These are phyloP conservation scores for Drosophila bocqueti DNA, from an alignment of 1,140 invertebrate species.

Conservation along the genomic window DNA sequence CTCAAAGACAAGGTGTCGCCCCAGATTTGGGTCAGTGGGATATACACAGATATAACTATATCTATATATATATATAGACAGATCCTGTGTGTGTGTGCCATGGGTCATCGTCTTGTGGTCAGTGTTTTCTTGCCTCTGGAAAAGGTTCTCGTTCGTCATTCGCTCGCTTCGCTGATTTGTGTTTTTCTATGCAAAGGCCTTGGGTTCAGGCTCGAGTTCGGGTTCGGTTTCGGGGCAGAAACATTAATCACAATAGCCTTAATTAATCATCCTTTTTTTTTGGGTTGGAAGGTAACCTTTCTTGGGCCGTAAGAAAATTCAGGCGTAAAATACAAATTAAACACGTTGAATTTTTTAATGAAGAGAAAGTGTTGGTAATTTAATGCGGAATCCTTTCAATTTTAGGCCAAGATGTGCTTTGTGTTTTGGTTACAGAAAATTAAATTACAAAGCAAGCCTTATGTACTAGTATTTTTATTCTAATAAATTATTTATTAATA, in stretches of 20 bases:
- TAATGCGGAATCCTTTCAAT: slow-evolving; percentile 8
- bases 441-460: background rate
- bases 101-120: slow-evolving; percentile 31
- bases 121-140: slow-evolving; percentile 44
- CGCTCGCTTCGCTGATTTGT: slow-evolving; percentile 42
- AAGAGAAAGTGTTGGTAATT: slow-evolving; percentile 13
- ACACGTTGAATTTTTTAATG: slow-evolving; percentile 22
- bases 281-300: slow-evolving; percentile 17
- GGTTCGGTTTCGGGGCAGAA: slow-evolving; percentile 7
- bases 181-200: slow-evolving; percentile 12
- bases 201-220: background rate
- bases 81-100: slow-evolving; percentile 1
- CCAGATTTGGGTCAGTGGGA: slow-evolving; percentile 56
- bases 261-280: slow-evolving; percentile 57
- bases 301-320: slow-evolving; percentile 19
- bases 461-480: too few species aligned
- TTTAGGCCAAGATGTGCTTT: background rate
- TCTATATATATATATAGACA: slow-evolving; percentile 2
- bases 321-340: slow-evolving; percentile 53
- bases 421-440: background rate
- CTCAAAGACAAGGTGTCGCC: slow-evolving; percentile 40
- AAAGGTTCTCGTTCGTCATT: slow-evolving; percentile 31
- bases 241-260: slow-evolving; percentile 63
- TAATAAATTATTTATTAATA: too few species aligned
- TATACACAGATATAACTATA: slow-evolving; percentile 5